A percentile compares a stretch with the other conserved stretches of the same genome.
Evolutionary conservation across 2,797 vertebrate genomes (phyloP).

Genomic region (Halcyon smyrnensis): DNA sequence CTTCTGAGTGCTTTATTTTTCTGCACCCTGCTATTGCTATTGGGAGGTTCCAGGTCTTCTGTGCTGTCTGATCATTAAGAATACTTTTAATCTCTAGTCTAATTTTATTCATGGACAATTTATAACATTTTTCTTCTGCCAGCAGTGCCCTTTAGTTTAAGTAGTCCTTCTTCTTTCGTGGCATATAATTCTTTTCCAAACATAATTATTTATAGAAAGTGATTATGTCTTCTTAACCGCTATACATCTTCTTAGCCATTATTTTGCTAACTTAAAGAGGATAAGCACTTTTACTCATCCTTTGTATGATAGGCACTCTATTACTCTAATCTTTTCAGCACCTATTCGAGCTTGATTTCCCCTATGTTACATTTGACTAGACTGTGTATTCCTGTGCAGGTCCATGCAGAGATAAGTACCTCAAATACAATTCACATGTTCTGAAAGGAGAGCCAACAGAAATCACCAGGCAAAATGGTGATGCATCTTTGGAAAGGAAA

Average conservation of each 20-base stretch:
- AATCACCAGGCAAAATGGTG: neutral
- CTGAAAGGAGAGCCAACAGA: neutral
- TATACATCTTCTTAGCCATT: neutral
- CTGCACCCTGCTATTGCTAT: neutral
- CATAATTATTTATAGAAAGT: slow-evolving; percentile 19
- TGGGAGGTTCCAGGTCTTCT: neutral
- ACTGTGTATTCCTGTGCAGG: neutral
- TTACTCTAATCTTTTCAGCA: neutral
- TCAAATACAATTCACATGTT: neutral
- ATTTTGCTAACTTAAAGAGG: neutral
- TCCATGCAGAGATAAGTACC: neutral
- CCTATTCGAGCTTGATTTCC: neutral
- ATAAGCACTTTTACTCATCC: neutral
- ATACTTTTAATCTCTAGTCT: slow-evolving; percentile 30
- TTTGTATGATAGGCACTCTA: neutral
- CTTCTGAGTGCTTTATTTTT: slow-evolving; percentile 25
- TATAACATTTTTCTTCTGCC: slow-evolving; percentile 46
- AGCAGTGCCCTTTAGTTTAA: slow-evolving; percentile 43
- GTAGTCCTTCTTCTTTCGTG: neutral
- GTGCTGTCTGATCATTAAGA: slow-evolving; percentile 11
- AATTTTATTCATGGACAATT: slow-evolving; percentile 42
- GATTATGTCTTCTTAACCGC: neutral
- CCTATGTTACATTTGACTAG: neutral
- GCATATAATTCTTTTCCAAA: slow-evolving; percentile 27
- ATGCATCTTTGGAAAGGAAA: neutral